A percentile compares a stretch with the other conserved stretches of the same genome.
phyloP scores from a whole-genome alignment of 1,140 invertebrate species.

The Battus philenor region DNA sequence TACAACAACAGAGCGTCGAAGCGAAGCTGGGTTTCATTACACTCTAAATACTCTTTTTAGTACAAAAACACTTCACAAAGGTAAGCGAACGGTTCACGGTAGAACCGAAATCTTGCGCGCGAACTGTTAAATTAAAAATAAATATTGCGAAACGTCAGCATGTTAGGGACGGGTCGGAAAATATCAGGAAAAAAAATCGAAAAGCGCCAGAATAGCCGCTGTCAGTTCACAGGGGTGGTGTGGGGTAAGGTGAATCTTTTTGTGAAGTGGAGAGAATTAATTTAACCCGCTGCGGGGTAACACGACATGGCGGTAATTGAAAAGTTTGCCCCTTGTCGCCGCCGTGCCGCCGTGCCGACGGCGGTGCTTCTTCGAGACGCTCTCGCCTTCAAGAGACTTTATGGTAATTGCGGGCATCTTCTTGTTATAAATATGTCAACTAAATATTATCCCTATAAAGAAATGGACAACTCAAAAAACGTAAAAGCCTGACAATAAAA shows the following conservation, averaged over 20 bases:
- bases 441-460: too few species aligned
- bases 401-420: slow-evolving; percentile 29
- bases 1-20: slow-evolving; percentile 19
- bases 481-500: too few species aligned
- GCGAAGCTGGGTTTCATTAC: slow-evolving; percentile 36
- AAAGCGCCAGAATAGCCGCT: slow-evolving; percentile 52
- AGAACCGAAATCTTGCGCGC: slow-evolving; percentile 60
- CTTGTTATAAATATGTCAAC: slow-evolving; percentile 7
- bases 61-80: slow-evolving; percentile 58
- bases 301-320: slow-evolving; percentile 76
- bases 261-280: slow-evolving; percentile 77
- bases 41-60: slow-evolving; percentile 48
- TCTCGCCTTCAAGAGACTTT: slow-evolving; percentile 33
- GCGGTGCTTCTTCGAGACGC: slow-evolving; percentile 45
- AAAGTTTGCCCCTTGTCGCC: slow-evolving; percentile 74
- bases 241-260: slow-evolving; percentile 72
- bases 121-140: slow-evolving; percentile 75
- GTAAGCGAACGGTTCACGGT: slow-evolving; percentile 39
- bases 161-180: slow-evolving; percentile 62
- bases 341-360: slow-evolving; percentile 27
- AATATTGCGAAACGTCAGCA: slow-evolving; percentile 76
- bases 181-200: slow-evolving; percentile 50
- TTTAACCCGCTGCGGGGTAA: slow-evolving; percentile 76
- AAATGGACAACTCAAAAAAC: too few species aligned
- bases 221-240: slow-evolving; percentile 52